Evolutionary conservation across 2,888 invertebrate genomes (phyloP).

Genomic region (Platypus cylindrus): DNA sequence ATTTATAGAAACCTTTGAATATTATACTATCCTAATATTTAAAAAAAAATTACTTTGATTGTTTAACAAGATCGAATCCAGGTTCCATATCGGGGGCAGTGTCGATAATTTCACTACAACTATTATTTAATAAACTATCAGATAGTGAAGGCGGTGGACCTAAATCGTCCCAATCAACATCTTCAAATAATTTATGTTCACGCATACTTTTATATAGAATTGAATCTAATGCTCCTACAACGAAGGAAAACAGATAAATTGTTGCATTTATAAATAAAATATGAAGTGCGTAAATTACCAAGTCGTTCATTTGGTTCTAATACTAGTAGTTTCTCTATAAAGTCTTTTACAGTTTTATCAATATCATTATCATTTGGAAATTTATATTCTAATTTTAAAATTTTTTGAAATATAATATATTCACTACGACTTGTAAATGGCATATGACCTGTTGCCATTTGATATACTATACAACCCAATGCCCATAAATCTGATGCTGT

Average conservation of each 20-base stretch:
- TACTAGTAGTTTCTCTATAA: slow-evolving; percentile 76
- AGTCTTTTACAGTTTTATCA: slow-evolving; percentile 69
- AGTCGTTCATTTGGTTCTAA: slow-evolving; percentile 68
- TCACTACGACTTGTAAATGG: slow-evolving; percentile 61
- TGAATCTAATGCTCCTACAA: slow-evolving; percentile 58
- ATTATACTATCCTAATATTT: no score
- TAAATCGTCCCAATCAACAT: slow-evolving; percentile 69
- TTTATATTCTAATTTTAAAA: slow-evolving; percentile 77
- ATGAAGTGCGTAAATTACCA: slow-evolving; percentile 8
- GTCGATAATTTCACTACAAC: slow-evolving; percentile 56
- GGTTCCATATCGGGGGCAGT: slow-evolving; percentile 67
- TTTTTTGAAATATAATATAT: slow-evolving; percentile 93
- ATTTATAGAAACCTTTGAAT: neutral
- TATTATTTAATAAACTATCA: slow-evolving; percentile 48
- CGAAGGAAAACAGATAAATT: neutral
- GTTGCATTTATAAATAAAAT: neutral
- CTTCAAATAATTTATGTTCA: slow-evolving; percentile 74
- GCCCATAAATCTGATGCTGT: slow-evolving; percentile 93
- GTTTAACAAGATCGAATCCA: slow-evolving; percentile 72
- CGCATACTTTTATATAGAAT: slow-evolving; percentile 70
- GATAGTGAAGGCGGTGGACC: slow-evolving; percentile 72
- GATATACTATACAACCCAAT: slow-evolving; percentile 90
- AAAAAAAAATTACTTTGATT: slow-evolving; percentile 38
- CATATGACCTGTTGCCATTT: slow-evolving; percentile 76
- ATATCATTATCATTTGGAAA: slow-evolving; percentile 91